Percentiles rank a stretch among this genome's conserved stretches.
phyloP scores from a whole-genome alignment of 1,140 invertebrate species.

The Cotesia chilonis region DNA sequence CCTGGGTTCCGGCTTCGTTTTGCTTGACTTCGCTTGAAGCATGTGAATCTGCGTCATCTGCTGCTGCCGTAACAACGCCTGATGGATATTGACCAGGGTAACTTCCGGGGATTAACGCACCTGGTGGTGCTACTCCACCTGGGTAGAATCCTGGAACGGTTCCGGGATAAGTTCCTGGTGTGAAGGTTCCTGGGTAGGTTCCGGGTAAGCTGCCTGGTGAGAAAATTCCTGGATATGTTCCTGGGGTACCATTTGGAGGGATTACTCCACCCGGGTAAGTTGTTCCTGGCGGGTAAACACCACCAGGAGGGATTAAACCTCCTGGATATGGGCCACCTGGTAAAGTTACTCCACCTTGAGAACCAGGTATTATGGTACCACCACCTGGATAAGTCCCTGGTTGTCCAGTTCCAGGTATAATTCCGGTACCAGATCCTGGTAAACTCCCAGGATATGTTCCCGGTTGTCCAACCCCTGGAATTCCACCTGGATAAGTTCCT shows the following conservation, averaged over 20 bases:
- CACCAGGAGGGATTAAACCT: slow-evolving; percentile 16
- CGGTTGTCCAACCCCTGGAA: slow-evolving; percentile 30
- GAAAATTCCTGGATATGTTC: neutral
- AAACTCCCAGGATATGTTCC: slow-evolving; percentile 32
- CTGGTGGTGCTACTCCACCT: slow-evolving; percentile 14
- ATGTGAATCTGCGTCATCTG: slow-evolving; percentile 76
- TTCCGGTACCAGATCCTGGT: slow-evolving; percentile 25
- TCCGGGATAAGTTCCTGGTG: neutral
- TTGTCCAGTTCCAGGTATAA: slow-evolving; percentile 32
- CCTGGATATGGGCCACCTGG: neutral
- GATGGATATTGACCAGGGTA: slow-evolving; percentile 39
- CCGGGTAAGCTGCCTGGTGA: neutral
- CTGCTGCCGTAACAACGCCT: slow-evolving; percentile 20
- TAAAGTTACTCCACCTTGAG: neutral
- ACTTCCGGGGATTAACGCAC: neutral
- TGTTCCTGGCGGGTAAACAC: neutral
- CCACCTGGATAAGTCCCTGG: slow-evolving; percentile 28
- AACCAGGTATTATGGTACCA: slow-evolving; percentile 1
- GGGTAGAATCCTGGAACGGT: slow-evolving; percentile 18
- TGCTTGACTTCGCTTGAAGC: slow-evolving; percentile 77
- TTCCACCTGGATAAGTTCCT: slow-evolving; percentile 28
- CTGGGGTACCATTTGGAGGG: slow-evolving; percentile 5
- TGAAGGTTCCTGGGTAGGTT: slow-evolving; percentile 9
- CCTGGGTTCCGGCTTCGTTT: slow-evolving; percentile 73
- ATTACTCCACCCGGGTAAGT: slow-evolving; percentile 12